These are phyloP conservation scores for Syngnathus acus DNA, from an alignment of 2,797 vertebrate genomes.

Conservation along the genomic window DNA sequence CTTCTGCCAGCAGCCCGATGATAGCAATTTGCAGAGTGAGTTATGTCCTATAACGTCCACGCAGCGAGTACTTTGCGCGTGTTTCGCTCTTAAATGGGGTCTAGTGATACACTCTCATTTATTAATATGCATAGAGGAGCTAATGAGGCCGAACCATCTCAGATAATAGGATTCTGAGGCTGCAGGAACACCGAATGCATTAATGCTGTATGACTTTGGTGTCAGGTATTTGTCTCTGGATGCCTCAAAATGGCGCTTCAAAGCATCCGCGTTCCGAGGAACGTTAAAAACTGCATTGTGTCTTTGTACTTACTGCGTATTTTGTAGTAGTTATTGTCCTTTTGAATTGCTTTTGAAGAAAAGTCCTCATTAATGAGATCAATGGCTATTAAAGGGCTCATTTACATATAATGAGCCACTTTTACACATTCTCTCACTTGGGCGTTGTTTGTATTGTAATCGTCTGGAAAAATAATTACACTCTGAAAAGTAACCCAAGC, in stretches of 20 bases:
- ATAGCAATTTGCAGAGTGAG: slow-evolving; percentile 78
- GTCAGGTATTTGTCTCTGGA: slow-evolving; percentile 61
- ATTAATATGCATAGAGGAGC: slow-evolving; percentile 76
- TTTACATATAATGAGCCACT: slow-evolving; percentile 35
- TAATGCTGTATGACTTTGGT: slow-evolving; percentile 68
- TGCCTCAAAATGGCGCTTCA: slow-evolving; percentile 43
- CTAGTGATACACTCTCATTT: slow-evolving; percentile 69
- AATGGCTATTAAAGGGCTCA: slow-evolving; percentile 37
- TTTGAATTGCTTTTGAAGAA: slow-evolving; percentile 29
- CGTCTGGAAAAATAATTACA: neutral
- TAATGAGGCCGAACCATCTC: slow-evolving; percentile 78
- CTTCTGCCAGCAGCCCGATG: slow-evolving; percentile 71
- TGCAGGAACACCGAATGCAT: slow-evolving; percentile 59
- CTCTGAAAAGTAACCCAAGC: no score
- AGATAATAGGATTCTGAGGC: slow-evolving; percentile 74
- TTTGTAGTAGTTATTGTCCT: slow-evolving; percentile 36
- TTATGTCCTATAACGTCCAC: slow-evolving; percentile 70
- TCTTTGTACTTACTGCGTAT: slow-evolving; percentile 26
- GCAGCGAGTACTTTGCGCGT: slow-evolving; percentile 59
- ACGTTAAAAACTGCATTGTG: neutral
- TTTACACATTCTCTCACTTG: slow-evolving; percentile 28
- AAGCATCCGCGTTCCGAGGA: slow-evolving; percentile 38
- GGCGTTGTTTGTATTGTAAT: slow-evolving; percentile 9
- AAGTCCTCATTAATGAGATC: slow-evolving; percentile 28
- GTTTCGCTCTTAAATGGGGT: slow-evolving; percentile 72